Evolutionary conservation across 2,113 vertebrate species (phyloP).

Genomic region (Rhinoderma darwinii): DNA sequence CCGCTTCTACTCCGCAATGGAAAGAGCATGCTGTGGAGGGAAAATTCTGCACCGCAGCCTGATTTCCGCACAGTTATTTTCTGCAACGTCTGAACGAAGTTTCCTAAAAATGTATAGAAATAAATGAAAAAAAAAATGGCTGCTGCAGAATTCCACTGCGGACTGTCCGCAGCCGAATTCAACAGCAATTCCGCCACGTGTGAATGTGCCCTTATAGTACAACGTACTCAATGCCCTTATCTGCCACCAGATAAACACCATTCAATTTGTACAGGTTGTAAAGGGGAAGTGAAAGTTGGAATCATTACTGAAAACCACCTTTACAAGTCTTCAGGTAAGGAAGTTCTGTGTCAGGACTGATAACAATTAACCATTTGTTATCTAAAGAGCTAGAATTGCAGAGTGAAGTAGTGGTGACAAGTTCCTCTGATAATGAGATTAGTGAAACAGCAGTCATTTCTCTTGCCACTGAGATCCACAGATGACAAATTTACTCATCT

Average conservation of each 20-base stretch:
- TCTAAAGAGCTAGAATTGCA: not conserved
- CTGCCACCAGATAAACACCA: not conserved
- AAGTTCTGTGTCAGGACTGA: constrained; percentile 27
- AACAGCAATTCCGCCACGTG: too few species aligned
- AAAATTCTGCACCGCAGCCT: too few species aligned
- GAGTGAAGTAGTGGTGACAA: constrained; percentile 38
- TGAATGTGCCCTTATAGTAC: too few species aligned
- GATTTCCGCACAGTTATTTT: too few species aligned
- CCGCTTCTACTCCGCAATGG: too few species aligned
- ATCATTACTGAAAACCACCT: constrained; percentile 22
- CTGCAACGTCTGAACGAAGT: too few species aligned
- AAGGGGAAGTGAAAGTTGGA: constrained; percentile 54
- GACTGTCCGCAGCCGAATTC: too few species aligned
- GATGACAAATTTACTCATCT: constrained; percentile 35
- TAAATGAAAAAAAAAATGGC: too few species aligned
- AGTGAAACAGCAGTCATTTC: constrained; percentile 29
- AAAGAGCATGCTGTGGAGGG: too few species aligned
- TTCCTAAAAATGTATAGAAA: too few species aligned
- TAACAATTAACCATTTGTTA: constrained; percentile 39
- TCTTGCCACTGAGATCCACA: not conserved
- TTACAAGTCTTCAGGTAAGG: constrained; percentile 32
- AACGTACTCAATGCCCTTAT: not conserved
- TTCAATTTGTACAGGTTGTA: constrained; percentile 3
- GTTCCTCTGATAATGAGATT: constrained; percentile 35
- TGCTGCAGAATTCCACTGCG: too few species aligned